Percentiles rank a stretch among this genome's conserved stretches.
phyloP scores from a whole-genome alignment of 2,113 vertebrate species.

The Pampusana beccarii region DNA sequence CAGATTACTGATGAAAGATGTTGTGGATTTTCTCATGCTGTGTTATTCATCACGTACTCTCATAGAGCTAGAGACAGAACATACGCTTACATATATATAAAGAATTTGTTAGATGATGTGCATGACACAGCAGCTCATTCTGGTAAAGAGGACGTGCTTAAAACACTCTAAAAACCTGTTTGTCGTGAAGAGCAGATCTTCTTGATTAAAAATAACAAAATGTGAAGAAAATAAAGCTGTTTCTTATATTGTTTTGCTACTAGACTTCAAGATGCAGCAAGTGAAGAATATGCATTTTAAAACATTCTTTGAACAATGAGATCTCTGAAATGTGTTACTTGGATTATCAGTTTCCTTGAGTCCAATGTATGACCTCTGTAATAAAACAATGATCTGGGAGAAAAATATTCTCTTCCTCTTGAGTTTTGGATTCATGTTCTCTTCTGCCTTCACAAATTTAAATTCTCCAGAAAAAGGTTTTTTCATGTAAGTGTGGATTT shows the following conservation, averaged over 20 bases:
- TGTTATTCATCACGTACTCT: background rate
- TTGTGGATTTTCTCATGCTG: rapidly evolving
- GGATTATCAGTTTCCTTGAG: background rate
- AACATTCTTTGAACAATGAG: background rate
- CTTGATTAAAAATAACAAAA: background rate
- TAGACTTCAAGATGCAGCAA: background rate
- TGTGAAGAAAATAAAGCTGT: background rate
- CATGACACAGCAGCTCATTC: background rate
- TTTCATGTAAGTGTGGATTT: background rate
- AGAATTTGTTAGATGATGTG: background rate
- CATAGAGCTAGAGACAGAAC: background rate
- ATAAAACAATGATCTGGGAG: background rate
- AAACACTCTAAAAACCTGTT: background rate
- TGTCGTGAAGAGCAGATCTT: background rate
- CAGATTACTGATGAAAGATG: background rate
- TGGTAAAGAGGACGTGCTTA: background rate
- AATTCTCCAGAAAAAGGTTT: background rate
- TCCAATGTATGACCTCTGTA: background rate
- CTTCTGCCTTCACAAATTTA: background rate
- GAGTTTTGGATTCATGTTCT: background rate
- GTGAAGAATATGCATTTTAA: background rate
- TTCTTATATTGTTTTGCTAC: background rate
- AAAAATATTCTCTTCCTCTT: background rate
- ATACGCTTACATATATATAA: background rate
- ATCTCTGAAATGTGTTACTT: background rate